A percentile compares a stretch with the other conserved stretches of the same genome.
Conservation (phyloP, 2,888 invertebrate species). For the Tromatobia lineatoria region DNA sequence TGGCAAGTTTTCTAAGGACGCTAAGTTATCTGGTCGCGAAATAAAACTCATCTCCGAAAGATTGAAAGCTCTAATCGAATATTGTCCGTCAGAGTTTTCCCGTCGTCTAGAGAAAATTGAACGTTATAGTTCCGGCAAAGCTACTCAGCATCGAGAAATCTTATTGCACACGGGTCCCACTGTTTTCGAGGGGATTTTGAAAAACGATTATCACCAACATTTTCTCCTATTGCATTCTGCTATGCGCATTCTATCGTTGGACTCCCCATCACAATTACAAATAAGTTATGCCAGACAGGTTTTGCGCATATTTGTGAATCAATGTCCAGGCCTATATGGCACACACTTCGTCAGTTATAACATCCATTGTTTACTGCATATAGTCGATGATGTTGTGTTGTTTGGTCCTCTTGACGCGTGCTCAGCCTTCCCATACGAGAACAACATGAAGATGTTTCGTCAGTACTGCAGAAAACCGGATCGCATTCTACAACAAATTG, state of each 20-base stretch:
- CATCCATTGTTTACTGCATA: no score
- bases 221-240: constrained; percentile 42
- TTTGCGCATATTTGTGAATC: constrained; percentile 26
- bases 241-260: constrained; percentile 18
- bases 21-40: not conserved
- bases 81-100: constrained; percentile 50
- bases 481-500: constrained; percentile 27
- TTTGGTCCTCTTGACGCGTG: constrained; percentile 32
- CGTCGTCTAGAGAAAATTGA: constrained; percentile 8
- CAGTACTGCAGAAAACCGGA: constrained; percentile 29
- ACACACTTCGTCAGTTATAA: constrained; percentile 37
- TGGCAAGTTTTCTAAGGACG: constrained; percentile 10
- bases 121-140: constrained; percentile 71
- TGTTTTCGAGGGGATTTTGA: constrained; percentile 58
- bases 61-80: not conserved
- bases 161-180: constrained; percentile 71
- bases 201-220: constrained; percentile 37
- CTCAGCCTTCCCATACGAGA: constrained; percentile 56
- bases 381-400: constrained; percentile 37
- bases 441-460: constrained; percentile 29
- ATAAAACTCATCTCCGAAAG: constrained; percentile 1
- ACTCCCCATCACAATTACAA: not conserved
- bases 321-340: constrained; percentile 30
- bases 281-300: constrained; percentile 24
- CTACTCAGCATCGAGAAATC: constrained; percentile 72